These are phyloP conservation scores for Mystacides longicornis DNA, from an alignment of 2,888 invertebrate species.

Conservation along the genomic window DNA sequence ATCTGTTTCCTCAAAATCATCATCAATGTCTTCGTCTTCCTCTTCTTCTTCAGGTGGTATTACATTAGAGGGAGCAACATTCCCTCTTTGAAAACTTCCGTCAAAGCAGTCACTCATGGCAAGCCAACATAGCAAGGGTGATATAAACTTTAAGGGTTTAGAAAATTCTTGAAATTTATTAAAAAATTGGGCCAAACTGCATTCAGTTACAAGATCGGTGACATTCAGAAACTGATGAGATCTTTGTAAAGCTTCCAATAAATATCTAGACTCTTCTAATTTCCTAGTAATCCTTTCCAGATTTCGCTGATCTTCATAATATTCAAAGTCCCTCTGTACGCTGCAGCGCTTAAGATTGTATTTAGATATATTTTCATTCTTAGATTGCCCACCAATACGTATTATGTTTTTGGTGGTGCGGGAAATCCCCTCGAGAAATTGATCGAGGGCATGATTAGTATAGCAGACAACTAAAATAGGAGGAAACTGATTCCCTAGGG, in stretches of 20 bases:
- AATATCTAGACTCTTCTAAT: not conserved
- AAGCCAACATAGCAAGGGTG: not conserved
- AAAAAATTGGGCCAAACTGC: not conserved
- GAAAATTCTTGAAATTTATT: too few species aligned
- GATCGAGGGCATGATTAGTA: slow-evolving; percentile 83
- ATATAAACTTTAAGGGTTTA: not conserved
- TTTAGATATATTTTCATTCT: too few species aligned
- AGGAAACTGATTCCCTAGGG: not conserved
- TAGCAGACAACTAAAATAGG: slow-evolving; percentile 69
- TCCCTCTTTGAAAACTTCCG: not conserved
- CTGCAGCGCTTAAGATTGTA: slow-evolving; percentile 49
- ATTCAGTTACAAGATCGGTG: not conserved
- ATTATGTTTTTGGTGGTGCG: slow-evolving; percentile 52
- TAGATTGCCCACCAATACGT: slow-evolving; percentile 63
- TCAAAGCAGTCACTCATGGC: not conserved
- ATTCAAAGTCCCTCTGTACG: slow-evolving; percentile 30
- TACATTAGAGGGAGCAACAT: not conserved
- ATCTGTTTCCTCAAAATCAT: not conserved
- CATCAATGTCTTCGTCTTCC: not conserved
- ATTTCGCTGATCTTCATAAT: not conserved
- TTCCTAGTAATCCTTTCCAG: not conserved
- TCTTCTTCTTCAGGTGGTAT: not conserved
- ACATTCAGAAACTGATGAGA: not conserved
- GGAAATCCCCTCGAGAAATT: slow-evolving; percentile 68
- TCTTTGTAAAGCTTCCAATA: not conserved